Evolutionary conservation across 2,113 vertebrate species (phyloP), one percentile per base, ranked within the genome.

Genomic region (Bostrychus sinensis): DNA sequence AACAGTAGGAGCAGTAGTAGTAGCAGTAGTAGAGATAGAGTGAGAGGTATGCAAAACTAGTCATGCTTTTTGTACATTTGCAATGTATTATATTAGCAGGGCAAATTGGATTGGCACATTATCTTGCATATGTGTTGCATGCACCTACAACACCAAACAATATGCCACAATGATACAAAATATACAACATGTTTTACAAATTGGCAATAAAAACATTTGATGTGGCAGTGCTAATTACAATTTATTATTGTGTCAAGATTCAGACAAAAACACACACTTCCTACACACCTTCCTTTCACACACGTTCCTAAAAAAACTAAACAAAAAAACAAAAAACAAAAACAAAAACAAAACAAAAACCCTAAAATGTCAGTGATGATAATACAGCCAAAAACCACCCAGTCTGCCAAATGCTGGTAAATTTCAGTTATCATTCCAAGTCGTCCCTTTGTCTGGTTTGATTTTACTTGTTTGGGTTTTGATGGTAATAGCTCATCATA

Each of bases 101-200:
- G n/a, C n/a, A n/a, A n/a, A n/a, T n/a, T n/a, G n/a, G n/a, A 25
- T 14, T 45, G 42, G 42, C 42, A 48, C 14, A 13, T n/a, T 48
- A 25, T 12, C 45, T 11, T 22, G 43, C 10, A 46, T 22, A 48
- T 48, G 45, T 48, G 22, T 48, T 25, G 20, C 45, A 25, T 48
- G 20, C 20, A 48, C 45, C 20, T 23, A 23, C 45, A 25, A 48
- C 45, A 25, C 20, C 22, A 16, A 48, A 48, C 45, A 48, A 25
- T 20, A 48, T 16, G 22, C 22, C 45, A 48, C 45, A 48, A 48
- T 34, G 32, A 34, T n/a, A 10, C 32, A 34, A 34, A 34, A 34
- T 34, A 34, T 34, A 48, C 45, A 48, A 48, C 20, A 48, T 48
- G 23, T 23, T 46, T 46, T 9, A 46, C 10, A 22, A 45, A 45